Evolutionary conservation across 2,113 vertebrate genomes (phyloP).

Genomic region (human (Homo sapiens)): GRCh38 chr19:17324501-17325000

Average conservation of each 20-base stretch:
- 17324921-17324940: slow-evolving; percentile 93
- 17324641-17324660: neutral
- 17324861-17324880: slow-evolving; percentile 86
- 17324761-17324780: slow-evolving; percentile 64
- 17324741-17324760: slow-evolving; percentile 83
- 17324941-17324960: slow-evolving; percentile 95
- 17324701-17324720: slow-evolving; percentile 83
- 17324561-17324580: neutral
- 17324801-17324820: neutral
- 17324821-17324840: slow-evolving; percentile 74
- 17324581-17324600: neutral
- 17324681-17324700: slow-evolving; percentile 63
- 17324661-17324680: neutral
- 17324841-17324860: slow-evolving; percentile 85
- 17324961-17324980: slow-evolving; percentile 97
- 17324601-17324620: neutral
- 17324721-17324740: slow-evolving; percentile 82
- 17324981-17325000: slow-evolving; percentile 93
- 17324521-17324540: neutral
- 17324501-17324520: slow-evolving; percentile 18
- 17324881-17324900: slow-evolving; percentile 94
- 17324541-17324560: neutral
- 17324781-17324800: slow-evolving; percentile 69
- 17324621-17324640: neutral
- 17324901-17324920: slow-evolving; percentile 96